Evolutionary conservation across 1,140 invertebrate species (phyloP), one percentile per base, ranked within the genome.

Genomic region (Drosophila equinoxialis): DNA sequence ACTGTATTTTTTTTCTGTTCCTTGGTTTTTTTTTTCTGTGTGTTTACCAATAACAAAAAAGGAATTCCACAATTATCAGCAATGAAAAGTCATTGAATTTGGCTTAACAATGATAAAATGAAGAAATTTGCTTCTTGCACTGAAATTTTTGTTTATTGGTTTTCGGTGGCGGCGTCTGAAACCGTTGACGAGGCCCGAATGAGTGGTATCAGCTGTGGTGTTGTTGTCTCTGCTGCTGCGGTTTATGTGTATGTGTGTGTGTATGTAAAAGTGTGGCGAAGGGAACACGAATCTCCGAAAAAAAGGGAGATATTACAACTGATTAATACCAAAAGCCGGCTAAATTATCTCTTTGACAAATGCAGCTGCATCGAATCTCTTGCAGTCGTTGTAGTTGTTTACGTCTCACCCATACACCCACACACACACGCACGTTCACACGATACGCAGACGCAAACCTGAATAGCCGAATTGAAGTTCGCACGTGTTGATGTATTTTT

Each of bases 401-500:
- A 69, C 48, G 69, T 73, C 41, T 39, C 30, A 26, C 20, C 17
- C 33, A 37, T 60, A 57, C 71, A 65, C 39, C 17, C 17, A 71
- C 54, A 41, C 54, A 39, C 10, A 48, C 54, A 14, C 51, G 13
- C 26, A 48, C 30, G 3, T 26, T 26, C 23, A 26, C 3, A 26
- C 23, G 23, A 58, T 11, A 33, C 23, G 23, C 39, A 64, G 26
- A 51, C 58, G 68, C 55, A 48, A 7, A 58, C 6, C 1, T 48
- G 73, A 79, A 66, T 42, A 58, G 26, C 45, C 60, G 61, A 55
- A 20, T 61, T 59, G 17, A 51, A 51, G 60, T 67, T 69, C 62
- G 79, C 80, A 83, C 77, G 81, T 85, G 77, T 67, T 80, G 72
- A 57, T 45, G 39, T 42, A 55, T 57, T 30, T 17, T 60, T 60